Evolutionary conservation across 2,888 invertebrate genomes (phyloP), one percentile per base, ranked within the genome.

Genomic region (Agriotes lineatus): DNA sequence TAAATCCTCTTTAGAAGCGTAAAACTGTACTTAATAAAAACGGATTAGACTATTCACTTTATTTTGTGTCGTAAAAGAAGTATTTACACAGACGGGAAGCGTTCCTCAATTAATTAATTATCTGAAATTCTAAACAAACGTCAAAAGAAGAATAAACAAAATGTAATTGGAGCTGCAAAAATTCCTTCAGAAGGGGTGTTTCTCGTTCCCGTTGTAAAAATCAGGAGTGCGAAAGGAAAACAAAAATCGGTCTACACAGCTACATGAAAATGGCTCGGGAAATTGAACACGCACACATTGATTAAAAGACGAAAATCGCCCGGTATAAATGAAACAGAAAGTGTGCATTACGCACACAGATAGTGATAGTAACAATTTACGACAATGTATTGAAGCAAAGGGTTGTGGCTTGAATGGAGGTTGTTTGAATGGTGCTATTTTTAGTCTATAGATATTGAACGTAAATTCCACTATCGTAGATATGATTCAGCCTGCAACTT

Each of bases 331-430:
- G 19, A 33, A 52, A 33, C 16, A 33, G 19, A 52, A 16, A 25
- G 52, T 30, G 35, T 33, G 16, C 16, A 30, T 18, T 33, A 48
- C 48, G 48, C 25, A 48, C 20, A 22, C n/a, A 48, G 48, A 48
- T 48, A 48, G 48, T 48, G 33, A 35, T 52, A 52, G 52, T 52
- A 52, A 33, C 52, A 35, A 52, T 33, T 52, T 52, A 33, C 52
- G 18, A 19, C 48, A 30, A 52, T 52, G 52, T 52, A 52, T 18
- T 9, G 33, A 52, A 10, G 33, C n/a, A 52, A 35, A 52, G 52
- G 52, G 52, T 33, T 22, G 48, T 22, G 12, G 10, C 20, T 45
- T 52, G 52, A 52, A 52, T 52, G 52, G 33, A 52, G 20, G 33
- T 33, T 22, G n/a, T 19, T 52, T 52, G 12, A 52, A 52, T 52